Percentiles rank a stretch among this genome's conserved stretches.
Evolutionary conservation across 2,888 invertebrate genomes (phyloP).

Genomic region (Carpatolechia fugitivella): DNA sequence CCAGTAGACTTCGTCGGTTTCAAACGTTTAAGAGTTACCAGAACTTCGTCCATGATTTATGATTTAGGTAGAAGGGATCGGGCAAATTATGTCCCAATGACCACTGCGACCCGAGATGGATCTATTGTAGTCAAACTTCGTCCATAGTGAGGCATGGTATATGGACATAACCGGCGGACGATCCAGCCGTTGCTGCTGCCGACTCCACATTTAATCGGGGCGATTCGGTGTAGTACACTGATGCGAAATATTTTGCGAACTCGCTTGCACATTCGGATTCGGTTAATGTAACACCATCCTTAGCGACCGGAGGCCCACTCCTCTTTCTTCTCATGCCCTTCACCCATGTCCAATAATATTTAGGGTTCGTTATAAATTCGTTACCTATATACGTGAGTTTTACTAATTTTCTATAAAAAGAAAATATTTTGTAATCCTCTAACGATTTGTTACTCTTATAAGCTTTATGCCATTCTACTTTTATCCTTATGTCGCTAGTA

Average conservation of each 20-base stretch:
- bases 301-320: not conserved
- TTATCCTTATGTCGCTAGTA: not conserved
- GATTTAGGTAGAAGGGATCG: too few relatives aligned
- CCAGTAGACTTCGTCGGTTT: constrained; percentile 11
- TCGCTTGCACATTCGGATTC: not conserved
- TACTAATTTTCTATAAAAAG: not conserved
- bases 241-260: not conserved
- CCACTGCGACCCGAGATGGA: too few relatives aligned
- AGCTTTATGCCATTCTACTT: not conserved
- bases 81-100: too few relatives aligned
- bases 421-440: not conserved
- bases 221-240: not conserved
- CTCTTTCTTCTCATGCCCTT: not conserved
- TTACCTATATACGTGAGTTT: not conserved
- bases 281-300: not conserved
- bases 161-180: constrained; percentile 1
- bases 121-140: too few relatives aligned
- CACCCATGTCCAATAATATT: constrained; percentile 12
- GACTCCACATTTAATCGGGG: constrained; percentile 21
- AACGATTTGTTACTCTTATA: not conserved
- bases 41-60: constrained; percentile 4
- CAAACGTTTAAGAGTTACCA: not conserved
- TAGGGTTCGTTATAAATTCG: not conserved
- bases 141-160: not conserved
- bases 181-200: not conserved